Evolutionary conservation across 2,797 vertebrate species (phyloP).

Genomic region (Microcaecilia unicolor): DNA sequence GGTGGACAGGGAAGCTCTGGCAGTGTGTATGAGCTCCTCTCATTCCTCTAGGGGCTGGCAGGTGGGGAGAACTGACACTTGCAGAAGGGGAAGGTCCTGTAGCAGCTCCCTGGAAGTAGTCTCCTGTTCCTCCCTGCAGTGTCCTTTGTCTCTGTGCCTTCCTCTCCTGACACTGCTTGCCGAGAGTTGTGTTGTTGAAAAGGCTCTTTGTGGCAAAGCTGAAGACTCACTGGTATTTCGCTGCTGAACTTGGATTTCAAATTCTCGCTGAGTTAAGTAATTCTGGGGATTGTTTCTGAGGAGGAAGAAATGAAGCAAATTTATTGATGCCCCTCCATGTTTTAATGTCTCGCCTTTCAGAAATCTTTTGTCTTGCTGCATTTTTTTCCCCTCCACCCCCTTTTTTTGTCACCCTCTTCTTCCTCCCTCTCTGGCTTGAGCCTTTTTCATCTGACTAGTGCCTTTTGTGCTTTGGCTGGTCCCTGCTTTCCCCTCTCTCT

Average conservation of each 20-base stretch:
- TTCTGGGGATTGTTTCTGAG: slow-evolving; percentile 62
- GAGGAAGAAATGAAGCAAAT: too few relatives aligned
- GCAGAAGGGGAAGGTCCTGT: not conserved
- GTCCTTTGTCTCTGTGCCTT: slow-evolving; percentile 28
- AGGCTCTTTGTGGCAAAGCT: slow-evolving; percentile 54
- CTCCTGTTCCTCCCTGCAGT: slow-evolving; percentile 35
- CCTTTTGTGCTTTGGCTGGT: slow-evolving; percentile 6
- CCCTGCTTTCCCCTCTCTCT: not conserved
- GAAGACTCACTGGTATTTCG: slow-evolving; percentile 46
- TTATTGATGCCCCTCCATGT: too few relatives aligned
- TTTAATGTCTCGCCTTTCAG: too few relatives aligned
- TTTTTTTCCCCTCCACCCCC: slow-evolving; percentile 31
- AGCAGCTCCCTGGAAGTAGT: too few relatives aligned
- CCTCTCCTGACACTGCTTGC: slow-evolving; percentile 22
- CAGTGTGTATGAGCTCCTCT: slow-evolving; percentile 1
- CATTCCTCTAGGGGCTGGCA: not conserved
- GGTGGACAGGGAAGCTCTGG: too few relatives aligned
- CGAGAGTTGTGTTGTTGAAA: slow-evolving; percentile 46
- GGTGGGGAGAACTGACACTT: slow-evolving; percentile 9
- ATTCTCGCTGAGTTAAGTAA: slow-evolving; percentile 96
- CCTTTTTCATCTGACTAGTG: slow-evolving; percentile 54
- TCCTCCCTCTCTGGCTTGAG: slow-evolving; percentile 65
- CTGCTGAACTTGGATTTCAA: slow-evolving; percentile 45
- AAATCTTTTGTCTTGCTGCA: not conserved
- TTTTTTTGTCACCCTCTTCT: slow-evolving; percentile 57